Percentiles rank a stretch among this genome's conserved stretches.
These are phyloP conservation scores for Porites australiensis DNA, from an alignment of 64 coral and sea anemone species.

Conservation along the genomic window DNA sequence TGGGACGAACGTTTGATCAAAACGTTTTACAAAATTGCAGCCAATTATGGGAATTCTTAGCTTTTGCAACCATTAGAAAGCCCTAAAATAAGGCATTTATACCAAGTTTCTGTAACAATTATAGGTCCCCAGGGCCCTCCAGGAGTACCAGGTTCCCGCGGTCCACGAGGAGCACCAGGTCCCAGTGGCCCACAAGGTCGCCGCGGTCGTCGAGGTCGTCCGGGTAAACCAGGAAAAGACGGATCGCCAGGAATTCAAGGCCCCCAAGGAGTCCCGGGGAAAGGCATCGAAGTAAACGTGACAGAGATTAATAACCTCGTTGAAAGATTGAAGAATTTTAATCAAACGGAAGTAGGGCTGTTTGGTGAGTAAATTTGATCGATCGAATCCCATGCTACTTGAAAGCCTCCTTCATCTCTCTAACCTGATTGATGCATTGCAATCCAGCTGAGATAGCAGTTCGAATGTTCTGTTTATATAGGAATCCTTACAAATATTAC, in stretches of 20 bases:
- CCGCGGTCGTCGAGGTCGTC: neutral
- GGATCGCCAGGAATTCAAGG: neutral
- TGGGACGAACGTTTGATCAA: no score
- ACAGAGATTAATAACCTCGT: neutral
- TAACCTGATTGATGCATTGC: no score
- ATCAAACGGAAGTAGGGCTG: neutral
- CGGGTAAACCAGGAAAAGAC: neutral
- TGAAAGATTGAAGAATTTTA: neutral
- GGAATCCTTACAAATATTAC: no score
- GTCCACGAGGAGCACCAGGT: neutral
- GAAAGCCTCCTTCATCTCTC: no score
- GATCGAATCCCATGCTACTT: no score
- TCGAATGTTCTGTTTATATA: no score
- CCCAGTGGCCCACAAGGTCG: neutral
- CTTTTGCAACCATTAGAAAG: no score
- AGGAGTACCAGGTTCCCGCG: neutral
- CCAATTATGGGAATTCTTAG: no score
- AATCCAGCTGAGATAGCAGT: no score
- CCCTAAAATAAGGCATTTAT: no score
- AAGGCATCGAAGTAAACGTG: neutral
- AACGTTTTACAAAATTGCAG: no score
- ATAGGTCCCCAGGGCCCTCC: neutral
- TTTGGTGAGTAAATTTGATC: neutral
- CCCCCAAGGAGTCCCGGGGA: neutral
- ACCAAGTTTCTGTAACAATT: no score